Percentiles rank a stretch among this genome's conserved stretches.
These are phyloP conservation scores for Acanthiza pusilla DNA, from an alignment of 2,797 vertebrate genomes.

Conservation along the genomic window DNA sequence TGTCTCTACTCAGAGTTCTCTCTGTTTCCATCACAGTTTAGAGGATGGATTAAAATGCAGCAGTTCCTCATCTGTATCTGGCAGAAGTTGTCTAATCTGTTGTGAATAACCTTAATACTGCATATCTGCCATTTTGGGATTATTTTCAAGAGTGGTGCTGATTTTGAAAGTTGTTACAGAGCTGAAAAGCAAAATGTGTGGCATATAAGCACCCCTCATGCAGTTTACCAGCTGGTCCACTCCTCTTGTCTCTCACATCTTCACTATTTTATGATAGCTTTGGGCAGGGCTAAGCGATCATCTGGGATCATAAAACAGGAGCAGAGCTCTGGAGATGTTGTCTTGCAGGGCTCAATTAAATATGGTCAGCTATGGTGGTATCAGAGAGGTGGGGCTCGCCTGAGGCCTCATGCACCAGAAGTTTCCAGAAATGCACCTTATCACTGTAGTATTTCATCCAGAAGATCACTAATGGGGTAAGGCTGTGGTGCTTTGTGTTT, in stretches of 20 bases:
- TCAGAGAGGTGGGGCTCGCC: background rate
- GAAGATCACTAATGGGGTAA: background rate
- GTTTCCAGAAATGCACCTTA: background rate
- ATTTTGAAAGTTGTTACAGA: background rate
- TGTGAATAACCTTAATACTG: background rate
- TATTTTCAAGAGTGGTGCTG: background rate
- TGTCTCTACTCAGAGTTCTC: background rate
- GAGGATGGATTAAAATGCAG: background rate
- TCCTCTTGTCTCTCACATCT: background rate
- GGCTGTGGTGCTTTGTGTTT: background rate
- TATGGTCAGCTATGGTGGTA: background rate
- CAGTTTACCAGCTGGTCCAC: background rate
- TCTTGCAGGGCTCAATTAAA: background rate
- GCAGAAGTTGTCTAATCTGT: background rate
- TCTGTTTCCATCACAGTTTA: background rate
- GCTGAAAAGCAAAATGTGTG: background rate
- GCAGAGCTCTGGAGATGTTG: background rate
- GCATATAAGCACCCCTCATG: background rate
- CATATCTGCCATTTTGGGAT: background rate
- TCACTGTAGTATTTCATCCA: background rate
- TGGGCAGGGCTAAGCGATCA: accelerated
- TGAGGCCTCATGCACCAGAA: background rate
- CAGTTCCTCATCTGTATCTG: background rate
- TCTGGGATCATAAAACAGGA: background rate
- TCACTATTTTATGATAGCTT: background rate